These are phyloP conservation scores for Hyperoplus lanceolatus DNA, from an alignment of 2,797 vertebrate genomes.

Conservation along the genomic window DNA sequence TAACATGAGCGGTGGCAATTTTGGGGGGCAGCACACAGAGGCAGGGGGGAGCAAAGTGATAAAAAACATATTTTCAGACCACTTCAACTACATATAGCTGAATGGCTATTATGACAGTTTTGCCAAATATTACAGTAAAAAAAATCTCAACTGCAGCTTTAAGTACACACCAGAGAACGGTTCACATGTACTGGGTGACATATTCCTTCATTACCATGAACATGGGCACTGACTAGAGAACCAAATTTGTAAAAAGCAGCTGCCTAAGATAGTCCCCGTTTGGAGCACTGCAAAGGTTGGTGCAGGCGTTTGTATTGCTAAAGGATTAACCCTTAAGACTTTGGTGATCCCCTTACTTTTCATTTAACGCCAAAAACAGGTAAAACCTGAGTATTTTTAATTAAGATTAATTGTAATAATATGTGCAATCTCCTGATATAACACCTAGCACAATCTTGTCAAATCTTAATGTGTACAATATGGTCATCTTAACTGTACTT, in stretches of 20 bases:
- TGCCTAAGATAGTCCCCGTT: not conserved
- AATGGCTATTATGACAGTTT: too few relatives aligned
- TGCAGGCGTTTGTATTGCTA: not conserved
- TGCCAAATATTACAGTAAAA: too few relatives aligned
- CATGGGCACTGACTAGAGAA: slow-evolving; percentile 2
- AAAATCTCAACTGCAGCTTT: too few relatives aligned
- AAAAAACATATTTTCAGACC: too few relatives aligned
- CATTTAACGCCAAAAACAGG: not conserved
- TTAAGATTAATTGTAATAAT: not conserved
- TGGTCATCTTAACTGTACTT: not conserved
- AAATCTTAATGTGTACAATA: too few relatives aligned
- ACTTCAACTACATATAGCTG: too few relatives aligned
- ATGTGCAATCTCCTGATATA: not conserved
- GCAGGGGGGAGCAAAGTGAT: too few relatives aligned
- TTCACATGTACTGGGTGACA: not conserved
- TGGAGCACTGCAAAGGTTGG: not conserved
- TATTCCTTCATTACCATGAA: not conserved
- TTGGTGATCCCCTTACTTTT: not conserved
- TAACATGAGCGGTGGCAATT: too few relatives aligned
- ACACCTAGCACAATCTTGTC: not conserved
- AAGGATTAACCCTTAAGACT: not conserved
- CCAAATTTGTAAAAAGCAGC: not conserved
- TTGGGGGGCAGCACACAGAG: too few relatives aligned
- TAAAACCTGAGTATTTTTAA: not conserved
- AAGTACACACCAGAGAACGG: not conserved